Evolutionary conservation across 2,888 invertebrate species (phyloP).

Genomic region (Scaeva pyrastri): DNA sequence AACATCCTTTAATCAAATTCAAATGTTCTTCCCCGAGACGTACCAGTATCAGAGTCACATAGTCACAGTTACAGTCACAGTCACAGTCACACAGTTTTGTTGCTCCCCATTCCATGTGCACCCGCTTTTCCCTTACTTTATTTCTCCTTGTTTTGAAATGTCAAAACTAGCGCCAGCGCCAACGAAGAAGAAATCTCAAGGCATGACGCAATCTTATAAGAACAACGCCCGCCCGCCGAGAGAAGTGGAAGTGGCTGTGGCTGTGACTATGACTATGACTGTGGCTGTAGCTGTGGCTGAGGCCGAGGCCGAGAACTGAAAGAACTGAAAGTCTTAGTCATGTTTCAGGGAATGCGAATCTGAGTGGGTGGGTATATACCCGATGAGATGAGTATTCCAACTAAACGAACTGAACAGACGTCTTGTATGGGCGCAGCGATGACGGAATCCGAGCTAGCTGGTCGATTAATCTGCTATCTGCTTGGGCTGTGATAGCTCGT

Average conservation of each 20-base stretch:
- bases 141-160: constrained; percentile 15
- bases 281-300: not conserved
- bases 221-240: constrained; percentile 34
- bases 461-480: constrained; percentile 68
- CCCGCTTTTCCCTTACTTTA: constrained; percentile 8
- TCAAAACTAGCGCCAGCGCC: constrained; percentile 32
- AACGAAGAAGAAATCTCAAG: constrained; percentile 28
- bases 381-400: not conserved
- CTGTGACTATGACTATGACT: not conserved
- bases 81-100: constrained; percentile 53
- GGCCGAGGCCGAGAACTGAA: constrained; percentile 16
- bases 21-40: constrained; percentile 61
- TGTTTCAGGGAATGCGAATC: constrained; percentile 41
- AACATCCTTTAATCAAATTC: constrained; percentile 72
- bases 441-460: constrained; percentile 60
- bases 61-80: constrained; percentile 48
- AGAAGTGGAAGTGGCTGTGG: constrained; percentile 22
- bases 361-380: constrained; percentile 42
- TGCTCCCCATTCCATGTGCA: constrained; percentile 23
- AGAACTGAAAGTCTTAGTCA: constrained; percentile 57
- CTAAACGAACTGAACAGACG: constrained; percentile 37
- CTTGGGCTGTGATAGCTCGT: constrained; percentile 65
- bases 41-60: constrained; percentile 37
- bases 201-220: constrained; percentile 66
- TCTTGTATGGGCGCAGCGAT: constrained; percentile 52